phyloP scores from a whole-genome alignment of 2,888 invertebrate genomes.

The Orthonychiurus folsomi region DNA sequence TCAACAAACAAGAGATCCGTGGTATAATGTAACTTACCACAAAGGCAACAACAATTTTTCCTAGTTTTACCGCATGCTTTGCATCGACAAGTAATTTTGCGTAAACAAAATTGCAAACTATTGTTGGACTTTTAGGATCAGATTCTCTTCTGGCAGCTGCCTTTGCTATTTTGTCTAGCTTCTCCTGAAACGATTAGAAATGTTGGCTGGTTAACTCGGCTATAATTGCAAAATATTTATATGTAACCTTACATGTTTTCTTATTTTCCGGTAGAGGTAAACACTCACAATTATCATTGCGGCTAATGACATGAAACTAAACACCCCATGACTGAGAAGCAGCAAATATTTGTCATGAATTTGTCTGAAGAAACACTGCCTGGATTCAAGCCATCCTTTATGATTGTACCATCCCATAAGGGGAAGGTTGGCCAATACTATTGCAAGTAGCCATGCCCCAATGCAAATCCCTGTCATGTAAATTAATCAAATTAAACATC shows the following conservation, averaged over 20 bases:
- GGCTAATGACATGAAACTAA: slow-evolving; percentile 77
- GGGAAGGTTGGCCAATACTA: slow-evolving; percentile 69
- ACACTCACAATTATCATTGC: slow-evolving; percentile 78
- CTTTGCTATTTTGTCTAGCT: no score
- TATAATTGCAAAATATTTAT: no score
- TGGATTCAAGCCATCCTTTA: slow-evolving; percentile 42
- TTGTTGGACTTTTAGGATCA: no score
- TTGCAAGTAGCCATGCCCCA: slow-evolving; percentile 74
- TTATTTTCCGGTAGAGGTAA: slow-evolving; percentile 68
- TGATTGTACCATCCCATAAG: slow-evolving; percentile 75
- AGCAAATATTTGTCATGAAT: slow-evolving; percentile 87
- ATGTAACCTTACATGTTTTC: background rate
- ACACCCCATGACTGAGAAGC: slow-evolving; percentile 81
- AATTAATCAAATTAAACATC: background rate
- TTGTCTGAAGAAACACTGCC: slow-evolving; percentile 69
- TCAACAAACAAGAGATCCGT: no score
- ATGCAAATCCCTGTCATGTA: slow-evolving; percentile 65
- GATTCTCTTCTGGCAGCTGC: no score
- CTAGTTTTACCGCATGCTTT: background rate
- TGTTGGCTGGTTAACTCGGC: no score
- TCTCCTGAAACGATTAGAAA: no score
- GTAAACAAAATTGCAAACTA: no score
- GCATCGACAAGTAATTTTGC: no score
- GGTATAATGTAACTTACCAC: no score
- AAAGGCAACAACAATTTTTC: background rate